Conservation (phyloP, 2,888 invertebrate species). For the Caradrina clavipalpis region DNA sequence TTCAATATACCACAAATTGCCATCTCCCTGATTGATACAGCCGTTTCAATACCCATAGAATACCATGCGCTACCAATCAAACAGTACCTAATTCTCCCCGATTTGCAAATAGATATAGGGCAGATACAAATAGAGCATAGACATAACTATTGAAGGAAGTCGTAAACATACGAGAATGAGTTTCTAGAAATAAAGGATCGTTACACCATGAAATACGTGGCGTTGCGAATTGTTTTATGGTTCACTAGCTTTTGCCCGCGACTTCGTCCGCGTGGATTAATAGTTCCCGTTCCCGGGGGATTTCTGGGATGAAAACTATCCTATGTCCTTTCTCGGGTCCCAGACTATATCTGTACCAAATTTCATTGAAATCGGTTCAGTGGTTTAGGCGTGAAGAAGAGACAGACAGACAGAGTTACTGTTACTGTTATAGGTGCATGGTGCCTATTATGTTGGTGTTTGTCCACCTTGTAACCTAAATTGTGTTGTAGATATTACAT, state of each 20-base stretch:
- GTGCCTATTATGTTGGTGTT: constrained; percentile 13
- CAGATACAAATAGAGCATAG: constrained; percentile 42
- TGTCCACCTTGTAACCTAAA: constrained; percentile 32
- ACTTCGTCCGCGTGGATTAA: too few species aligned
- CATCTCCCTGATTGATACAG: not conserved
- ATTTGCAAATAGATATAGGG: constrained; percentile 25
- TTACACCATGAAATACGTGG: constrained; percentile 23
- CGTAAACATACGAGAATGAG: constrained; percentile 36
- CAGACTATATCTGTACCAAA: too few species aligned
- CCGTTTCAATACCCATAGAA: constrained; percentile 1
- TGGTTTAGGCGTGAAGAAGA: too few species aligned
- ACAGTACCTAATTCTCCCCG: not conserved
- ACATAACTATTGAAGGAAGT: constrained; percentile 45
- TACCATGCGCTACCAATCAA: not conserved
- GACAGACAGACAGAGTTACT: too few species aligned
- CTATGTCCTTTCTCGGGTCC: too few species aligned
- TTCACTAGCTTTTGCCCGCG: too few species aligned
- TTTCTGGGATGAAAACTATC: too few species aligned
- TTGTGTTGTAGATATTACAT: constrained; percentile 4
- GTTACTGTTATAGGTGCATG: too few species aligned
- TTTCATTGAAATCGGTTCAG: too few species aligned
- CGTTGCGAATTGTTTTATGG: constrained; percentile 39
- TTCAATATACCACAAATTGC: not conserved
- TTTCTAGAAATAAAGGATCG: constrained; percentile 45
- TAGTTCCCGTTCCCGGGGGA: too few species aligned